Evolutionary conservation across 2,888 invertebrate species (phyloP).

Genomic region (Ethmia dodecea): DNA sequence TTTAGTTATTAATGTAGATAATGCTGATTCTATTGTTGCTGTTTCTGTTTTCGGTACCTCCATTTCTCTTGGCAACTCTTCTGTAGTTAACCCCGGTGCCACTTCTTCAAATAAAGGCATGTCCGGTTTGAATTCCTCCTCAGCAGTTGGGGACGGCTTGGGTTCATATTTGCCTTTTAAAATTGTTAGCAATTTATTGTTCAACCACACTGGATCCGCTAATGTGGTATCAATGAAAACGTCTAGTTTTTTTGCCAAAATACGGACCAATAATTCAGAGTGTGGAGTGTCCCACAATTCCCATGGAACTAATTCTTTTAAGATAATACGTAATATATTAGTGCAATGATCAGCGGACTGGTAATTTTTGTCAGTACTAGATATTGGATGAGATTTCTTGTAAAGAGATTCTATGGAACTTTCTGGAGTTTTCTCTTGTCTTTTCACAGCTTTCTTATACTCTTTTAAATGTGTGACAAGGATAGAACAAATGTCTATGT

Average conservation of each 20-base stretch:
- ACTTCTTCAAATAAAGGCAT: no score
- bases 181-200: conserved; percentile 48
- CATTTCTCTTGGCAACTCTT: background rate
- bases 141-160: no score
- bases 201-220: conserved; percentile 72
- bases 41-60: conserved; percentile 4
- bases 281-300: conserved; percentile 83
- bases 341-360: conserved; percentile 77
- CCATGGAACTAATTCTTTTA: conserved; percentile 81
- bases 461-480: conserved; percentile 80
- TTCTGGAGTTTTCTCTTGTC: conserved; percentile 63
- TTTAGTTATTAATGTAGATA: conserved; percentile 28
- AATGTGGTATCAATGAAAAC: conserved; percentile 62
- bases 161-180: conserved; percentile 32
- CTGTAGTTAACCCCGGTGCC: conserved; percentile 1
- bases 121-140: conserved; percentile 9
- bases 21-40: conserved; percentile 30
- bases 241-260: conserved; percentile 78
- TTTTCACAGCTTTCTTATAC: conserved; percentile 78
- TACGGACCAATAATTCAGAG: conserved; percentile 78
- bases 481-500: conserved; percentile 67
- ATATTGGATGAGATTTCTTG: conserved; percentile 57
- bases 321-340: conserved; percentile 74
- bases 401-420: conserved; percentile 67
- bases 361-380: conserved; percentile 45